phyloP scores from a whole-genome alignment of 2,888 invertebrate species.

The Melinaea menophilus region DNA sequence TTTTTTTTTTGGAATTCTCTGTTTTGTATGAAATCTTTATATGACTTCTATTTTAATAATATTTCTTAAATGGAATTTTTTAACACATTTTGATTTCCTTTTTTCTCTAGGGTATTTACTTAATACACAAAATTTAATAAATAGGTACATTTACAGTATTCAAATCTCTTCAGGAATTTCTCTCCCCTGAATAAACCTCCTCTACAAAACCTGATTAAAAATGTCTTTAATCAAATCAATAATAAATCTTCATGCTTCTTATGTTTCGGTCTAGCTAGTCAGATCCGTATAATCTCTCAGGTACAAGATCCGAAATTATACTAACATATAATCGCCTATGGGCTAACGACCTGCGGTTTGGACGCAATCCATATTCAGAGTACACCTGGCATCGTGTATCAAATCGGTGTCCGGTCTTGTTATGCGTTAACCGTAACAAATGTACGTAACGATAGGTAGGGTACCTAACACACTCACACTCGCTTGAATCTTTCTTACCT shows the following conservation, averaged over 20 bases:
- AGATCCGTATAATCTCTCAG: conserved; percentile 17
- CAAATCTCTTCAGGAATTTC: too few species aligned
- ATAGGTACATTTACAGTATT: too few species aligned
- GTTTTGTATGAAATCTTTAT: too few species aligned
- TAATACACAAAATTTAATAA: too few species aligned
- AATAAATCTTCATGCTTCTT: background rate
- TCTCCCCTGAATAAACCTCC: too few species aligned
- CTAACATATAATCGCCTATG: conserved; percentile 17
- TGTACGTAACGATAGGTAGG: background rate
- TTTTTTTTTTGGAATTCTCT: too few species aligned
- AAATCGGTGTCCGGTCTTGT: background rate
- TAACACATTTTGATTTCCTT: too few species aligned
- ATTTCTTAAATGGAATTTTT: too few species aligned
- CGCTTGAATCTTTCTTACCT: conserved; percentile 15
- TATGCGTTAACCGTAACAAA: background rate
- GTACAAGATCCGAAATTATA: conserved; percentile 13
- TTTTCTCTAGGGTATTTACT: too few species aligned
- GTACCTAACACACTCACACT: background rate
- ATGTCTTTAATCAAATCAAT: background rate
- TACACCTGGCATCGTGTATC: conserved; percentile 27
- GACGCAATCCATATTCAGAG: conserved; percentile 27
- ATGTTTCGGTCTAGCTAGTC: background rate
- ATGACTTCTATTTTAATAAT: too few species aligned
- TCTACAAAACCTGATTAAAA: too few species aligned
- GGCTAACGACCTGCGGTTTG: conserved; percentile 30